phyloP scores from a whole-genome alignment of 2,797 vertebrate genomes.

The Ctenosaura bakeri region DNA sequence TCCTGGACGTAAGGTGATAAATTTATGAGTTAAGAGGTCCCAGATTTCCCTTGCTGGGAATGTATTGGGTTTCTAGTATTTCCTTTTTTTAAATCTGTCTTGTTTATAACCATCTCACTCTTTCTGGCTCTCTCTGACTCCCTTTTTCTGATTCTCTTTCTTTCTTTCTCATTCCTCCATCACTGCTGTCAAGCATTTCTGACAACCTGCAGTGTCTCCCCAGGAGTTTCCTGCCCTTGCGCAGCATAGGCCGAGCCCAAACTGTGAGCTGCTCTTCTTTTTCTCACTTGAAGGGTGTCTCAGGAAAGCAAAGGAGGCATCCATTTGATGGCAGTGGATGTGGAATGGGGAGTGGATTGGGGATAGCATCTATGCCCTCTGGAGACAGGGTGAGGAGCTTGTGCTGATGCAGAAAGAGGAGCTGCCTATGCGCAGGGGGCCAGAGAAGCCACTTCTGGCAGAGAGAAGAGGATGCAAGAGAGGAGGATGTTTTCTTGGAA shows the following conservation, averaged over 20 bases:
- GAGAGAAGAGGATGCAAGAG: conserved; percentile 7
- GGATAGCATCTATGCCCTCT: not conserved
- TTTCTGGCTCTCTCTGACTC: not conserved
- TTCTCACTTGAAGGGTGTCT: conserved; percentile 40
- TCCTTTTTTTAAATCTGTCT: not conserved
- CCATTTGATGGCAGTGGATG: not conserved
- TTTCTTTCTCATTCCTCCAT: not conserved
- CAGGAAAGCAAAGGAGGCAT: conserved; percentile 42
- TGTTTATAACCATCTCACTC: not conserved
- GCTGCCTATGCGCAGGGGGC: conserved; percentile 31
- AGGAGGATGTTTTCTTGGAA: conserved; percentile 67
- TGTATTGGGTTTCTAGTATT: not conserved
- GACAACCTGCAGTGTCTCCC: conserved; percentile 31
- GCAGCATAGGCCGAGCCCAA: fast-evolving
- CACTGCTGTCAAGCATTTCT: not conserved
- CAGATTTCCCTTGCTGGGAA: not conserved
- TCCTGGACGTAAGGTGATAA: not conserved
- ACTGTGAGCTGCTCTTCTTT: conserved; percentile 1
- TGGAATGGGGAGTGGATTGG: not conserved
- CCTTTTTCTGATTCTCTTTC: not conserved
- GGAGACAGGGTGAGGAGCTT: not conserved
- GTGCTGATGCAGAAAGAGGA: conserved; percentile 21
- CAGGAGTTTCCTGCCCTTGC: conserved; percentile 36
- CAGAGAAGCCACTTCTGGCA: conserved; percentile 33
- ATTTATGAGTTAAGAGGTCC: not conserved